Base-by-base conservation (phyloP, 2,113 vertebrate genomes). In the Gila orcuttii region DNA sequence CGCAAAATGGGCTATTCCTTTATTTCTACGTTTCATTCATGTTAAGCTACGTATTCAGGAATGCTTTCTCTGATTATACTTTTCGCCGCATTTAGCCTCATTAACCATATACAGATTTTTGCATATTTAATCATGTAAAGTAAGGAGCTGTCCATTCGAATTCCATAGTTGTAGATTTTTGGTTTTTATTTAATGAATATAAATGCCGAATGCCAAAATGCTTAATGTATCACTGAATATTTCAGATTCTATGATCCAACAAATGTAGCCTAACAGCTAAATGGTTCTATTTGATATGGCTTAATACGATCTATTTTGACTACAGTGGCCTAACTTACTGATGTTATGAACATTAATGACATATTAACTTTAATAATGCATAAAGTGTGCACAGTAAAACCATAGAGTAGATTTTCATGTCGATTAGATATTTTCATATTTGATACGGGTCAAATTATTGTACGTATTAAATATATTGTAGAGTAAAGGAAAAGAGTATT, bases 391-490 rank as follows among this genome's bases (percentile, higher is more conserved):
- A 89, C 79, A 83, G 79, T 87, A 87, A 85, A 79, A 84, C 55
- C 21, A 69, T 86, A 83, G 28, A 79, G 52, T 88, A 89, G 77
- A 88, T 92, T 94, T 93, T 93, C 91, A 93, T 86, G 86, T 87
- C 69, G 68, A 90, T 93, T 92, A 94, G 94, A 93, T 95, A 91
- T 91, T 95, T 95, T 94, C 94, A 95, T 94, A 94, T 94, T 94
- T 93, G 95, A 96, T 95, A 96, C 96, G 96, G 96, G 96, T 96
- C 95, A 93, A 88, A 96, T 96, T 96, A 87, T 73, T 94, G 88
- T 95, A 96, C 91, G 94, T 95, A 95, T 91, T 92, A 95, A 93
- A 91, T 93, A 93, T 93, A 95, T 92, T 95, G 93, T 95, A 95
- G 95, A 94, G 92, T 93, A 87, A 92, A 94, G 88, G 93, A 87